Evolutionary conservation across 1,140 invertebrate species (phyloP).

Genomic region (Orussus abietinus): DNA sequence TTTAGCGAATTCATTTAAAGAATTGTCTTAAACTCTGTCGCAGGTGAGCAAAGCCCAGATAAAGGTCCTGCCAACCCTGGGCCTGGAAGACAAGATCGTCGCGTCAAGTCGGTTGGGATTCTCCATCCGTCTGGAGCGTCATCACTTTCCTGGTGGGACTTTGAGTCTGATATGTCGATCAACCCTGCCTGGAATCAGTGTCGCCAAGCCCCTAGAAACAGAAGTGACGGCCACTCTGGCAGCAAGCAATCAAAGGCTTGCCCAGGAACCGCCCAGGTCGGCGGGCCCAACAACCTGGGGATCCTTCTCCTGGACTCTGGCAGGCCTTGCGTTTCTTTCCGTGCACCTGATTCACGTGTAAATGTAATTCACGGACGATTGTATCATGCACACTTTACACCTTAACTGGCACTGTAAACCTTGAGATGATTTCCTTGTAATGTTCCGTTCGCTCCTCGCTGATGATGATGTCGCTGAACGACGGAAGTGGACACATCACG

Average conservation of each 20-base stretch:
- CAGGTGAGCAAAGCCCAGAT: constrained; percentile 35
- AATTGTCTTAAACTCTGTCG: constrained; percentile 3
- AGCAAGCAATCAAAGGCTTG: constrained; percentile 42
- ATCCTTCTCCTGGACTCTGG: constrained; percentile 17
- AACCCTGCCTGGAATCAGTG: constrained; percentile 32
- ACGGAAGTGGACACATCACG: too few species aligned
- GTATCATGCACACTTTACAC: too few species aligned
- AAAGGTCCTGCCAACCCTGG: constrained; percentile 20
- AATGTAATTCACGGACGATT: constrained; percentile 10
- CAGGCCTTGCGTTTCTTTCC: not conserved
- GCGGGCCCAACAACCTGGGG: constrained; percentile 3
- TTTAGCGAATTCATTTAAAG: constrained; percentile 13
- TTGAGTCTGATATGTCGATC: constrained; percentile 40
- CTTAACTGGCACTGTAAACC: too few species aligned
- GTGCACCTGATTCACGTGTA: not conserved
- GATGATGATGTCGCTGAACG: too few species aligned
- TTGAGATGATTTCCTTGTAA: too few species aligned
- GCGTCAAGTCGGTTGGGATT: constrained; percentile 32
- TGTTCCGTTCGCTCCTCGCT: too few species aligned
- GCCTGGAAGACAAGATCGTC: constrained; percentile 28
- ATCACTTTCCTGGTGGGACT: constrained; percentile 41
- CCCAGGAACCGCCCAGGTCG: constrained; percentile 39
- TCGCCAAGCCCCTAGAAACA: constrained; percentile 17
- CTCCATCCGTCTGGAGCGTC: constrained; percentile 30
- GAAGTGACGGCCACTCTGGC: constrained; percentile 35